Evolutionary conservation across 2,888 invertebrate species (phyloP).

Genomic region (Idaea biselata): DNA sequence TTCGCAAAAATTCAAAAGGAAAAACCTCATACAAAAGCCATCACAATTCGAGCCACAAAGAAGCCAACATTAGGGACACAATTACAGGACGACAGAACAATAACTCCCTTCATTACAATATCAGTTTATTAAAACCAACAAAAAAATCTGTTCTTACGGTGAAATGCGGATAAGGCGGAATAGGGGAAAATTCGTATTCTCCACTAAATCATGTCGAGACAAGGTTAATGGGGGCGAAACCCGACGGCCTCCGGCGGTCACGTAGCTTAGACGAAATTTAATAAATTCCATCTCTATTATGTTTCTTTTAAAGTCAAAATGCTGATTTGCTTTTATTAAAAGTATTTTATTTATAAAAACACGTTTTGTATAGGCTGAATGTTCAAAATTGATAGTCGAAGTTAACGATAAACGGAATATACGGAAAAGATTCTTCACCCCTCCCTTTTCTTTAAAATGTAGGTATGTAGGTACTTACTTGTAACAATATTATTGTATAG

Average conservation of each 20-base stretch:
- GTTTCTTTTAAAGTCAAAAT: conserved; percentile 44
- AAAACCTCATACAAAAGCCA: not conserved
- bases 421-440: no score
- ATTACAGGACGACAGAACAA: conserved; percentile 33
- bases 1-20: conserved; percentile 12
- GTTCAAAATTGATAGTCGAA: not conserved
- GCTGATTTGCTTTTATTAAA: conserved; percentile 24
- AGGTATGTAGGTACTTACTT: no score
- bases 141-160: conserved; percentile 63
- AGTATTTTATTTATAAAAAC: not conserved
- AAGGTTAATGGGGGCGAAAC: conserved; percentile 77
- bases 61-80: conserved; percentile 25
- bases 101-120: conserved; percentile 61
- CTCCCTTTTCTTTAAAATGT: no score
- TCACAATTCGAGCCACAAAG: conserved; percentile 17
- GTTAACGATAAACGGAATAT: no score
- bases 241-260: conserved; percentile 65
- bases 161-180: conserved; percentile 45
- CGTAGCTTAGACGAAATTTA: conserved; percentile 69
- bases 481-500: no score
- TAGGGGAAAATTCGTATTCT: conserved; percentile 66
- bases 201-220: conserved; percentile 74
- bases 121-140: conserved; percentile 59
- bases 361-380: not conserved
- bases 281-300: conserved; percentile 67